Base-by-base conservation (phyloP, 2,888 invertebrate species). In the Platycheirus albimanus region DNA sequence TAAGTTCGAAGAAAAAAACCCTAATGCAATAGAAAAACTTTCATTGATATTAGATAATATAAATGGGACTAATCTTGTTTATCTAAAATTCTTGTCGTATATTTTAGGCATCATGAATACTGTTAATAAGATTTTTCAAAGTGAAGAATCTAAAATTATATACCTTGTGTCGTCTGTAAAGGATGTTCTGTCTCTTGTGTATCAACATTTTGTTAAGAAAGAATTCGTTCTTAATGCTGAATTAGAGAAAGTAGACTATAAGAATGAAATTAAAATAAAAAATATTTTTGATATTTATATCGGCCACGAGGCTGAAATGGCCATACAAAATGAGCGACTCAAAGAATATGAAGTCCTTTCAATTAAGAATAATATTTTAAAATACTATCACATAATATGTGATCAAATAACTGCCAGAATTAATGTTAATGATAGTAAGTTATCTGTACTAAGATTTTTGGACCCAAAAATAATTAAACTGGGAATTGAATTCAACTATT, bases 1-100 rank as follows among this genome's bases (percentile, higher is more conserved):
- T 1, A 15, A 64, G 33, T 47, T 49, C 8, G 49, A 64, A 64
- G 15, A 64, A 49, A 20, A 17, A 43, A 2, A 7, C 2, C 43
- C n/a, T 3, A 41, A 41, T 41, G 15, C 15, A 41, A 41, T 41
- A 3, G 15, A 15, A 15, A 43, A 43, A 43, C 7, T 41, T 13
- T n/a, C n/a, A 7, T 13, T 13, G 4, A 17, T 43, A 10, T 17
- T 43, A 43, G 43, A 43, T 8, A 43, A 43, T 17, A 8, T 43
- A 43, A 43, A 17, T 17, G 43, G 2, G 1, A 43, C 17, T 8
- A 43, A 43, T 17, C 17, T 43, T 6, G 17, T 43, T 6, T 43
- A 15, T 43, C 10, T 43, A 7, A 43, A 43, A 43, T 43, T 5
- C 7, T 17, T 43, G 3, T 8, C 5, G 8, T 43, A 17, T 1